A percentile compares a stretch with the other conserved stretches of the same genome.
Evolutionary conservation across 1,140 invertebrate genomes (phyloP).

Genomic region (Hyphantria cunea): DNA sequence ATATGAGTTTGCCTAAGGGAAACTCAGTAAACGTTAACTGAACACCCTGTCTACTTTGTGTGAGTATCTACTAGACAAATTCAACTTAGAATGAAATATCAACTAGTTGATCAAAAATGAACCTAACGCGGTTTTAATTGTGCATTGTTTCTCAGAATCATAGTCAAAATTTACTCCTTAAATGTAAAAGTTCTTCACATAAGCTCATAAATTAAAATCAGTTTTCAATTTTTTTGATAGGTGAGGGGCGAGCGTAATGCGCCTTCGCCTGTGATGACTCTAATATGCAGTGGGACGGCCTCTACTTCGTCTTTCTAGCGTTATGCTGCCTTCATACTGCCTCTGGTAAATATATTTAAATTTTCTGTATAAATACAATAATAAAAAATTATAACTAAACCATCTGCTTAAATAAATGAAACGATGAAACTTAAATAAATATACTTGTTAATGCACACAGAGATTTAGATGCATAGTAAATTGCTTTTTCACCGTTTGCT

Average conservation of each 20-base stretch:
- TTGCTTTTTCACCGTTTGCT: slow-evolving; percentile 2
- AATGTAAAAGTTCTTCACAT: too few species aligned
- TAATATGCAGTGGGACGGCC: slow-evolving; percentile 74
- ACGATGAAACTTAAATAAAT: not conserved
- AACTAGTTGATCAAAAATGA: too few species aligned
- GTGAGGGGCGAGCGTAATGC: slow-evolving; percentile 62
- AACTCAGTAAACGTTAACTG: too few species aligned
- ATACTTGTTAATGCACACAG: not conserved
- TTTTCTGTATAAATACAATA: not conserved
- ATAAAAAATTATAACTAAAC: slow-evolving; percentile 5
- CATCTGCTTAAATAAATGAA: not conserved
- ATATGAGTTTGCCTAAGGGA: too few species aligned
- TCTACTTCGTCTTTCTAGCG: slow-evolving; percentile 74
- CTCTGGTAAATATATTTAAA: slow-evolving; percentile 53
- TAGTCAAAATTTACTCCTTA: too few species aligned
- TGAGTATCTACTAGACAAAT: too few species aligned
- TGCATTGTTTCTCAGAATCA: too few species aligned
- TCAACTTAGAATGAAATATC: too few species aligned
- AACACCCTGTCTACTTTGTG: too few species aligned
- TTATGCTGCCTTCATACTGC: slow-evolving; percentile 72
- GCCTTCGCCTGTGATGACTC: slow-evolving; percentile 69
- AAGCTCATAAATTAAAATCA: not conserved
- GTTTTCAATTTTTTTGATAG: slow-evolving; percentile 35
- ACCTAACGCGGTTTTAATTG: too few species aligned
- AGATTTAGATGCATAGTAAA: not conserved